Evolutionary conservation across 2,888 invertebrate species (phyloP).

Genomic region (Caenorhabditis japonica): DNA sequence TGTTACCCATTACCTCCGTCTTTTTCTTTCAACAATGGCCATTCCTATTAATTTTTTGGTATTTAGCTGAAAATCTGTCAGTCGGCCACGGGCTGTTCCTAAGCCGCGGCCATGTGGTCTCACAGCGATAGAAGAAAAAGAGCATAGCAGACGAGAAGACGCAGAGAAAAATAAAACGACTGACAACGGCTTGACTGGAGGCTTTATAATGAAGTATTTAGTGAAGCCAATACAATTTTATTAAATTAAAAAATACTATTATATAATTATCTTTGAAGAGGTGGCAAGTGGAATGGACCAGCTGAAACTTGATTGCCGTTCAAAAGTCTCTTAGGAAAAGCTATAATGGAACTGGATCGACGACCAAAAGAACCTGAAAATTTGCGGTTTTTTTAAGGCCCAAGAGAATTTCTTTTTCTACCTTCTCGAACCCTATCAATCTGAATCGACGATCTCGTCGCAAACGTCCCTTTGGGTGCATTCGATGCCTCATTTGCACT

Average conservation of each 20-base stretch:
- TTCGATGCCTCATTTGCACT: slow-evolving; percentile 36
- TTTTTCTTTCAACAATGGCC: too few relatives aligned
- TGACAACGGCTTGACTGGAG: too few relatives aligned
- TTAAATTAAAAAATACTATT: background rate
- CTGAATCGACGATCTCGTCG: slow-evolving; percentile 26
- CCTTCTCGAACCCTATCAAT: slow-evolving; percentile 17
- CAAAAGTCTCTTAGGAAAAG: background rate
- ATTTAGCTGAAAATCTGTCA: too few relatives aligned
- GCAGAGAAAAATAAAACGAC: too few relatives aligned
- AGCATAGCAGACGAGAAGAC: too few relatives aligned
- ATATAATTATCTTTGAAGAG: slow-evolving; percentile 2
- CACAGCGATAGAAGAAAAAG: too few relatives aligned
- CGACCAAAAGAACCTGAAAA: slow-evolving; percentile 2
- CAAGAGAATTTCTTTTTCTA: background rate
- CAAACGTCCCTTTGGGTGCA: slow-evolving; percentile 37
- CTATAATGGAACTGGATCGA: slow-evolving; percentile 6
- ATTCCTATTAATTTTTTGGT: too few relatives aligned
- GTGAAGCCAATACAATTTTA: too few relatives aligned
- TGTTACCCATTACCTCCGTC: too few relatives aligned
- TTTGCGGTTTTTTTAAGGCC: background rate
- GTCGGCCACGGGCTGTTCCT: too few relatives aligned
- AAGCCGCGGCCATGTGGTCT: too few relatives aligned
- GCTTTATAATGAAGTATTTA: too few relatives aligned
- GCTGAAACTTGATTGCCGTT: background rate
- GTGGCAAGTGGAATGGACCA: slow-evolving; percentile 8